phyloP scores from a whole-genome alignment of 1,140 invertebrate genomes.

The Drosophila funebris region DNA sequence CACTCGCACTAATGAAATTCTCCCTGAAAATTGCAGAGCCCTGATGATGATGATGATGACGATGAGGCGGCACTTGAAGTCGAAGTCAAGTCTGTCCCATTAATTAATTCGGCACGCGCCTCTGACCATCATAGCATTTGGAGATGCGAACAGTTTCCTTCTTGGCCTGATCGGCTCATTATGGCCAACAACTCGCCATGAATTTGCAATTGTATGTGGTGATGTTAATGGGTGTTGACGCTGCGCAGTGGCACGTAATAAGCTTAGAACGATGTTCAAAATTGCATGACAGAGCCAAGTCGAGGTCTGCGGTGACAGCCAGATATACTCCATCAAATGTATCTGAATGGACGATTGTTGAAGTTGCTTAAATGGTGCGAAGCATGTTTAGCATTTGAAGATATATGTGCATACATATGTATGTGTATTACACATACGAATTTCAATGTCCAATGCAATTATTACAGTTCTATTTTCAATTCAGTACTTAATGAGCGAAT shows the following conservation, averaged over 20 bases:
- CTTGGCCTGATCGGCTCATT: slow-evolving; percentile 21
- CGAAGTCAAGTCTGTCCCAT: slow-evolving; percentile 42
- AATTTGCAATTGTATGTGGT: slow-evolving; percentile 64
- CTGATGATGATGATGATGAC: slow-evolving; percentile 49
- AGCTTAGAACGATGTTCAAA: slow-evolving; percentile 52
- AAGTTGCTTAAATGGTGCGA: no score
- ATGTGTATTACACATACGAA: no score
- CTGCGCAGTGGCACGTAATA: slow-evolving; percentile 50
- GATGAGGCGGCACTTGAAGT: slow-evolving; percentile 47
- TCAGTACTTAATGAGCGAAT: no score
- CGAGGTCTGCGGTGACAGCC: slow-evolving; percentile 9
- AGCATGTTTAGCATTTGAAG: no score
- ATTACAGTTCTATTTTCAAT: no score
- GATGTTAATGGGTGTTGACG: slow-evolving; percentile 25
- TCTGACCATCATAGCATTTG: slow-evolving; percentile 8
- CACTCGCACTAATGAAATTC: slow-evolving; percentile 64
- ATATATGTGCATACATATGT: no score
- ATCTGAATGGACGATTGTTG: no score
- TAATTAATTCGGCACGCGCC: slow-evolving; percentile 69
- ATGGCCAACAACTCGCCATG: slow-evolving; percentile 39
- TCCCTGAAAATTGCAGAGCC: slow-evolving; percentile 55
- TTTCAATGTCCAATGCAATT: no score
- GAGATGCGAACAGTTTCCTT: slow-evolving; percentile 11
- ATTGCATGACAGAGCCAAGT: slow-evolving; percentile 35
- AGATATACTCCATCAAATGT: neutral